These are phyloP conservation scores for Formica selysi DNA, from an alignment of 1,140 invertebrate species.

Conservation along the genomic window DNA sequence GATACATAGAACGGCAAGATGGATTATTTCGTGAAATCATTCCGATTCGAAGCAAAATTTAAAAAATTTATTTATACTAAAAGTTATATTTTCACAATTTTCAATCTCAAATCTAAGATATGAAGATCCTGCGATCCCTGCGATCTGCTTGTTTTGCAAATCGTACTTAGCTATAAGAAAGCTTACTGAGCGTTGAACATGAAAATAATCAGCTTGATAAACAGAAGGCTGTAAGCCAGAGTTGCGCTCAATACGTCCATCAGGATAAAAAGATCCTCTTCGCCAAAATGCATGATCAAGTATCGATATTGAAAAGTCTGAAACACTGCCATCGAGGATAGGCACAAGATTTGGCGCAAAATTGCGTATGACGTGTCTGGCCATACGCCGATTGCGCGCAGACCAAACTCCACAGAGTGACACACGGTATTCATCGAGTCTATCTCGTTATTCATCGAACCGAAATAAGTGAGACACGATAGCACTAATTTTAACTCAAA, in stretches of 20 bases:
- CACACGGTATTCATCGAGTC: slow-evolving; percentile 20
- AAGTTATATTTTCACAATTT: not conserved
- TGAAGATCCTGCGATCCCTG: too few species aligned
- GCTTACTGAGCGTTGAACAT: slow-evolving; percentile 50
- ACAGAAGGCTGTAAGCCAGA: slow-evolving; percentile 30
- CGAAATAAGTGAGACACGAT: not conserved
- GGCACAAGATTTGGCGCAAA: slow-evolving; percentile 19
- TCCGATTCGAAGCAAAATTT: not conserved
- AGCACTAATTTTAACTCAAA: not conserved
- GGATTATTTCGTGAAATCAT: not conserved
- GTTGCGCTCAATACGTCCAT: slow-evolving; percentile 56
- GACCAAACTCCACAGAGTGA: slow-evolving; percentile 37
- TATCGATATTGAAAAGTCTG: slow-evolving; percentile 57
- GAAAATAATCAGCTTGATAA: slow-evolving; percentile 55
- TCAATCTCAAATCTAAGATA: not conserved
- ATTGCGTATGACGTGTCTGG: slow-evolving; percentile 26
- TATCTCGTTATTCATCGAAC: not conserved
- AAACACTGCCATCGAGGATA: not conserved
- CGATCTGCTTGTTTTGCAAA: not conserved
- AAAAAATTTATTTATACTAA: not conserved
- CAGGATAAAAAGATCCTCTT: not conserved
- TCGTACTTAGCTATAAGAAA: not conserved
- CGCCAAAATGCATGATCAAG: slow-evolving; percentile 21
- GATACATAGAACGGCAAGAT: too few species aligned
- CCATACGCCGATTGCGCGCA: slow-evolving; percentile 56